These are phyloP conservation scores for Bombus vancouverensis DNA, from an alignment of 1,140 invertebrate genomes.

Conservation along the genomic window DNA sequence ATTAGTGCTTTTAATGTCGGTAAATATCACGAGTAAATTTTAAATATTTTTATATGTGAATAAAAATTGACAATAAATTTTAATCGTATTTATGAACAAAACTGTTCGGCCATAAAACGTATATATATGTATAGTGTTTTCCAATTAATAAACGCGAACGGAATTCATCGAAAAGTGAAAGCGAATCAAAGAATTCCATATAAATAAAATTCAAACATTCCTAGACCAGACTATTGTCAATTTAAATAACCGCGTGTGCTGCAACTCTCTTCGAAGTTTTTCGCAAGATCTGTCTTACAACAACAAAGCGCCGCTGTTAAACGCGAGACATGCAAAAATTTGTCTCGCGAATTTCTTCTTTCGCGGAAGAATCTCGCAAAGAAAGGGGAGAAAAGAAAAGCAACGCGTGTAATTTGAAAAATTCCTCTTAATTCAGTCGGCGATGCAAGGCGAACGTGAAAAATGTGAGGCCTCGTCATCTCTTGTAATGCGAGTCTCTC, in stretches of 20 bases:
- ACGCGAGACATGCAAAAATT: not conserved
- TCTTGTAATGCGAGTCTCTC: not conserved
- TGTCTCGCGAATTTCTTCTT: not conserved
- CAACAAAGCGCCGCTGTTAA: not conserved
- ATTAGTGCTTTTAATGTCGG: too few relatives aligned
- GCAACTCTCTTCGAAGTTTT: not conserved
- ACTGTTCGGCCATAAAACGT: too few relatives aligned
- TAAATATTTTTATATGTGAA: too few relatives aligned
- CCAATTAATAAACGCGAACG: not conserved
- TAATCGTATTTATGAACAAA: not conserved
- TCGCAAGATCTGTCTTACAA: not conserved
- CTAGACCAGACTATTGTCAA: not conserved
- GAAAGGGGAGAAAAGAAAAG: not conserved
- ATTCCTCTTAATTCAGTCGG: conserved; percentile 2
- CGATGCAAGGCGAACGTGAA: not conserved
- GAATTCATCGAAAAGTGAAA: not conserved
- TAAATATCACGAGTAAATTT: too few relatives aligned
- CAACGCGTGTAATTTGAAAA: conserved; percentile 21
- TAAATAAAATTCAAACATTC: not conserved
- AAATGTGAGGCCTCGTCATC: not conserved
- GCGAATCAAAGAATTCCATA: not conserved
- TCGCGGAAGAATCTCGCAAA: not conserved
- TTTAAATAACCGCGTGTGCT: not conserved
- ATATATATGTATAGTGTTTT: not conserved
- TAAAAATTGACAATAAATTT: not conserved